These are phyloP conservation scores for Acronicta aceris DNA, from an alignment of 2,888 invertebrate genomes.

Conservation along the genomic window DNA sequence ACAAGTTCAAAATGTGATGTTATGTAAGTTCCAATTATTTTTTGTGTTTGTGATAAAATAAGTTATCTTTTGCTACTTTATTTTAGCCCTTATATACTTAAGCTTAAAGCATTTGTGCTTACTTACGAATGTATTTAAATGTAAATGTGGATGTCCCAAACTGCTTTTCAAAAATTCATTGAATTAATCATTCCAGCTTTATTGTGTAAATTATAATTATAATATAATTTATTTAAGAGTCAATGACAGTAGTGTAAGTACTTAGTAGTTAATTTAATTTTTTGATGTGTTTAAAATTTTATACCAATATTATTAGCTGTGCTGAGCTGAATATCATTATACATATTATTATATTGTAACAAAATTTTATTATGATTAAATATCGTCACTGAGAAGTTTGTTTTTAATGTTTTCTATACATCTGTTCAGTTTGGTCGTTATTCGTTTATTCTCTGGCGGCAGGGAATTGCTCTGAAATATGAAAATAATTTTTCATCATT, in stretches of 20 bases:
- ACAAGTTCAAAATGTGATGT: conserved; percentile 31
- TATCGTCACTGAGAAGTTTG: conserved; percentile 74
- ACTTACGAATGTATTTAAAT: conserved; percentile 37
- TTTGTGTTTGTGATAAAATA: conserved; percentile 3
- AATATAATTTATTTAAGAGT: conserved; percentile 42
- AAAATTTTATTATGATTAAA: conserved; percentile 78
- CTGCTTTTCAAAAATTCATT: conserved; percentile 31
- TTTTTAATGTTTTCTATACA: conserved; percentile 74
- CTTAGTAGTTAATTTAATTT: conserved; percentile 66
- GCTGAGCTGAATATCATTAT: conserved; percentile 67
- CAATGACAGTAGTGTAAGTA: conserved; percentile 54
- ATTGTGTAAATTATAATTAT: conserved; percentile 19
- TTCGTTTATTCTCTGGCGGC: conserved; percentile 73
- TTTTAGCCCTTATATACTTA: conserved; percentile 7
- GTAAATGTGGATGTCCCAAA: conserved; percentile 31
- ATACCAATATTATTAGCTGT: conserved; percentile 69
- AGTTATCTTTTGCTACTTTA: conserved; percentile 6
- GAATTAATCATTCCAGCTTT: conserved; percentile 59
- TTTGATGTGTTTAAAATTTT: conserved; percentile 72
- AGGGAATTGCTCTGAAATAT: conserved; percentile 74
- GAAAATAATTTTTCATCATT: not conserved
- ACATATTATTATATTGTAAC: conserved; percentile 61
- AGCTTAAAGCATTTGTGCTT: conserved; percentile 39
- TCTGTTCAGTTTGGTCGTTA: conserved; percentile 71
- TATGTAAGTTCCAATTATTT: conserved; percentile 9